These are phyloP conservation scores for Sylvilagus bachmani DNA, from an alignment of 2,113 vertebrate species.

Conservation along the genomic window DNA sequence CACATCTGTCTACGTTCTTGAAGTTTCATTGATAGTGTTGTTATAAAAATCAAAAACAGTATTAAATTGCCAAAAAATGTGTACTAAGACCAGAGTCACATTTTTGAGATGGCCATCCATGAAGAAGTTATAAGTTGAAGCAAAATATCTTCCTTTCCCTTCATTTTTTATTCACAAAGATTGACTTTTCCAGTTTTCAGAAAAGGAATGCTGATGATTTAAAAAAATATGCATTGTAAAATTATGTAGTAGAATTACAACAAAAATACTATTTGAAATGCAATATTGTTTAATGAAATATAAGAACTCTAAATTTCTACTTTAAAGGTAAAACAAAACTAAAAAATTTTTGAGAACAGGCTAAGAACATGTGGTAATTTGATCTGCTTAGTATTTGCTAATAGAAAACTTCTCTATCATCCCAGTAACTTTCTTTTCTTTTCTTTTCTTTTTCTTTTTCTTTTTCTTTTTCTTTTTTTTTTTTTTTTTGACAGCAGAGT, in stretches of 20 bases:
- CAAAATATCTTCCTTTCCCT: background rate
- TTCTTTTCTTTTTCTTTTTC: too few species aligned
- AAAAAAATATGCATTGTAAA: background rate
- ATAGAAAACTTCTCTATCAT: background rate
- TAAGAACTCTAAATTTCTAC: background rate
- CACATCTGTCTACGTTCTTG: background rate
- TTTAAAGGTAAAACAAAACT: background rate
- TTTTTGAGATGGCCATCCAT: background rate
- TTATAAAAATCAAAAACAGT: background rate
- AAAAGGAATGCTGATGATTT: background rate
- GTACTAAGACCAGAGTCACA: accelerated
- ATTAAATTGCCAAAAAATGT: background rate
- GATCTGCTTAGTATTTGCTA: background rate
- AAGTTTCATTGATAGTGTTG: background rate
- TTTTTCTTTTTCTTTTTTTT: too few species aligned
- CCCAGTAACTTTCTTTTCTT: too few species aligned
- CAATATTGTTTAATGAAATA: background rate
- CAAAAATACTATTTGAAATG: background rate
- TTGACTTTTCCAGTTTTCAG: background rate
- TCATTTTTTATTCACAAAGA: background rate
- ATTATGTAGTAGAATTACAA: background rate
- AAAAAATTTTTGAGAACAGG: background rate
- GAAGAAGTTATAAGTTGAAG: background rate
- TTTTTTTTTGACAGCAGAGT: too few species aligned
- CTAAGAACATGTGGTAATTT: background rate